Conservation (phyloP, 1,140 invertebrate genomes). For the Drosophila tristis region DNA sequence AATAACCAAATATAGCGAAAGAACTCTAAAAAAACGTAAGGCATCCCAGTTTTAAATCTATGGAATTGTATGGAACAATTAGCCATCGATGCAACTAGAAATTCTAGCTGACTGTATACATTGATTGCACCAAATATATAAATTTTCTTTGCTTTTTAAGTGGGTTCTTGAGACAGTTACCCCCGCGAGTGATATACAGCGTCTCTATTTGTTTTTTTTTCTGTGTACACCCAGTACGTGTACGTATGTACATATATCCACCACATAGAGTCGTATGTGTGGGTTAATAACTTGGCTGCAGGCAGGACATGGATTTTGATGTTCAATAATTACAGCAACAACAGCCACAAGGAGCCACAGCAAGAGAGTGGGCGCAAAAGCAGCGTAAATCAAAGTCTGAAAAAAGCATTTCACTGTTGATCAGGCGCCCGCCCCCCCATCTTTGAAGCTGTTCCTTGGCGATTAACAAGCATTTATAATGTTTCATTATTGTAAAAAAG, state of each 20-base stretch:
- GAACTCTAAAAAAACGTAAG: too few relatives aligned
- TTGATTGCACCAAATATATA: too few relatives aligned
- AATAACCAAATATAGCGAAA: too few relatives aligned
- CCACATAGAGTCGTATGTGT: conserved; percentile 19
- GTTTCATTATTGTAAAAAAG: conserved; percentile 70
- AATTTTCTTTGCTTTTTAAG: too few relatives aligned
- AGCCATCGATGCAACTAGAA: too few relatives aligned
- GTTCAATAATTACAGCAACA: conserved; percentile 77
- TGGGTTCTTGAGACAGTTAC: too few relatives aligned
- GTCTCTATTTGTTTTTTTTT: not conserved
- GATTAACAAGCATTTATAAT: conserved; percentile 82
- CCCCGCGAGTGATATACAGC: too few relatives aligned
- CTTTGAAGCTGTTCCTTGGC: conserved; percentile 10
- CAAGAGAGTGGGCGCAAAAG: conserved; percentile 25
- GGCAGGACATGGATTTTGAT: conserved; percentile 76
- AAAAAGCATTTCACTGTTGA: conserved; percentile 82
- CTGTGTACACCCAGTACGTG: not conserved
- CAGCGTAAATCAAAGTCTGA: conserved; percentile 65
- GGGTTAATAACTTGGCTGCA: conserved; percentile 77
- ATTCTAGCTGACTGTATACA: too few relatives aligned
- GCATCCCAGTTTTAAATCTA: too few relatives aligned
- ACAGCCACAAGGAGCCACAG: conserved; percentile 25
- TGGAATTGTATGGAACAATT: not conserved
- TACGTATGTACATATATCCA: not conserved
- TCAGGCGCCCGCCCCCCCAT: conserved; percentile 1